Conservation (phyloP, 37 sponge, comb jelly and placozoan species). For the Corticium candelabrum region DNA sequence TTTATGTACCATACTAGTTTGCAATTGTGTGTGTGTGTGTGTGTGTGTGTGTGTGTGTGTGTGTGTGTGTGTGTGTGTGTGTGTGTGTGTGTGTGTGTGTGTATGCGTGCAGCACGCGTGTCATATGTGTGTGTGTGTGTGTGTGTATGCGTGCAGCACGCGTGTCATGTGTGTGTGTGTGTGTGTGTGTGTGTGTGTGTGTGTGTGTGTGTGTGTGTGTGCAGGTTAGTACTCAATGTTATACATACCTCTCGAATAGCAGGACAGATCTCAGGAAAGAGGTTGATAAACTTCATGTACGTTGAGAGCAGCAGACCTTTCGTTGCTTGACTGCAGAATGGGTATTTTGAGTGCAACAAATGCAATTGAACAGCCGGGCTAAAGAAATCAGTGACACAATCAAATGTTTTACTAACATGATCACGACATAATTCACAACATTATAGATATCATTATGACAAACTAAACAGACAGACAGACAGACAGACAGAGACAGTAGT, state of each 20-base stretch:
- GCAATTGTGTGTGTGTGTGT: no score
- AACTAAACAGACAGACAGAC: neutral
- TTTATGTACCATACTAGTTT: no score
- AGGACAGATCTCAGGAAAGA: slow-evolving; percentile 86
- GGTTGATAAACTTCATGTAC: slow-evolving; percentile 91
- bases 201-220: neutral
- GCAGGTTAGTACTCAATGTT: neutral
- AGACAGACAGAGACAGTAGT: neutral
- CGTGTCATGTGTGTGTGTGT: no score
- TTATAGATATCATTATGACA: neutral
- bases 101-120: no score
- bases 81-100: no score
- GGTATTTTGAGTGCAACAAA: slow-evolving; percentile 84
- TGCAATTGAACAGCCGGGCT: slow-evolving; percentile 81
- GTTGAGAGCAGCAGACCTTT: slow-evolving; percentile 76
- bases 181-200: neutral
- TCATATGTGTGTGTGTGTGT: no score
- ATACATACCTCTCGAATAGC: slow-evolving; percentile 28
- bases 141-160: no score
- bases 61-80: no score
- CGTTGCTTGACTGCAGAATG: slow-evolving; percentile 63
- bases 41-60: no score
- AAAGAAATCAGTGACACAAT: neutral
- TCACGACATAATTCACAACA: neutral
- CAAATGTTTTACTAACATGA: neutral